Evolutionary conservation across 2,797 vertebrate genomes (phyloP), one percentile per base, ranked within the genome.

Genomic region (Hoplostethus atlanticus): DNA sequence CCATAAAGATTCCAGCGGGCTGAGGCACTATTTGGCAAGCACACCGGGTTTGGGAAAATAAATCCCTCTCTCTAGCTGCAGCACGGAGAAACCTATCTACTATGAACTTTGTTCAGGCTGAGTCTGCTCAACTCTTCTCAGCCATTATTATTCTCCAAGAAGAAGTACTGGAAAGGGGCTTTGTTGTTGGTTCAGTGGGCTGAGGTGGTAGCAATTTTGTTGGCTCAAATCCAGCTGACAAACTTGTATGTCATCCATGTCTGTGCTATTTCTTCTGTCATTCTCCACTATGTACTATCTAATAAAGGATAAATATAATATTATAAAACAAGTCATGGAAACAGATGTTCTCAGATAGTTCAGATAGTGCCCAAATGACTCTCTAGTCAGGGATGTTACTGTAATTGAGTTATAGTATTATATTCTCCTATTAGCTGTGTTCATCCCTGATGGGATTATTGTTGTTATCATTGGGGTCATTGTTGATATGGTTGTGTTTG

Each of bases 1-100:
- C 85, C 77, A 88, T 86, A 90, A 92, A 92, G 91, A 90, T 91
- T 92, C 81, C 90, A 84, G 82, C 47, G 40, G 71, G 81, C 86
- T 91, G 88, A 92, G 87, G 85, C 77, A 86, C 73, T 73, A 62
- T 85, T 92, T 92, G 92, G 91, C 84, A 42, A 84, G 84, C 64
- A 52, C 71, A 67, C 73, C 30, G 61, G 78, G 58, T 82, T 87
- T 55, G 73, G 60, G 78, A 80, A 87, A 90, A 90, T 86, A 87
- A 87, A 89, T 89, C 81, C 71, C 69, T 62, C 76, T 63, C 72
- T 75, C 66, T 66, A 46, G 64, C 81, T 70, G 82, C 80, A 72
- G 87, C 48, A 21, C 68, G 63, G 70, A 77, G 58, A 85, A 89
- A 80, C 64, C 75, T 71, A 66, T 64, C 69, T 71, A 34, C 52